Conservation (phyloP, 30 jellyfish, hydroid and myxozoan genomes). For the Aurelia coerulea region DNA sequence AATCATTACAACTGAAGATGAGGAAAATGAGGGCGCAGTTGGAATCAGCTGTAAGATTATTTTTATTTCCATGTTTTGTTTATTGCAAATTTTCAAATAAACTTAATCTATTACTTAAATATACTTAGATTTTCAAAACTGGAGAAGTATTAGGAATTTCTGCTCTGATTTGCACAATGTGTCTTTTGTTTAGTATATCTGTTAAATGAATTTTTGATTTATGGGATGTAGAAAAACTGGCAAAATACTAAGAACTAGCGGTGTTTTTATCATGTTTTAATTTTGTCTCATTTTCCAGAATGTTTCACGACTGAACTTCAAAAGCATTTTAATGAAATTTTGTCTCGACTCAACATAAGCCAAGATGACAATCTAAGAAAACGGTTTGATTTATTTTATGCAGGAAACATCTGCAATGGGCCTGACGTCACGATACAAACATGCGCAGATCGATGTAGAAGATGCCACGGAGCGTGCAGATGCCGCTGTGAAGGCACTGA, state of each 20-base stretch:
- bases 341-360: too few species aligned
- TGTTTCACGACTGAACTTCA: too few species aligned
- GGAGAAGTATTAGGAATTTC: neutral
- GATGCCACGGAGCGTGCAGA: conserved; percentile 84
- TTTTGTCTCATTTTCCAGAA: too few species aligned
- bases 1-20: conserved; percentile 63
- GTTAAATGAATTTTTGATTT: too few species aligned
- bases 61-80: too few species aligned
- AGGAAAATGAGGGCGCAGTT: conserved; percentile 74
- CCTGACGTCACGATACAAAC: conserved; percentile 53
- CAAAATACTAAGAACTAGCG: too few species aligned
- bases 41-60: neutral
- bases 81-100: too few species aligned
- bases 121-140: neutral
- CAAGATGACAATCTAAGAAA: too few species aligned
- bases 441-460: conserved; percentile 76
- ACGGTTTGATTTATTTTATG: neutral
- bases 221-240: too few species aligned
- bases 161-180: neutral
- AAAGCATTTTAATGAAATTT: too few species aligned
- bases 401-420: conserved; percentile 74
- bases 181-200: too few species aligned
- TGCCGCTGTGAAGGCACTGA: conserved; percentile 82
- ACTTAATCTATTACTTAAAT: neutral
- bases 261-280: too few species aligned